Base-by-base conservation (phyloP, 2,797 vertebrate species). In the Synanceia verrucosa region DNA sequence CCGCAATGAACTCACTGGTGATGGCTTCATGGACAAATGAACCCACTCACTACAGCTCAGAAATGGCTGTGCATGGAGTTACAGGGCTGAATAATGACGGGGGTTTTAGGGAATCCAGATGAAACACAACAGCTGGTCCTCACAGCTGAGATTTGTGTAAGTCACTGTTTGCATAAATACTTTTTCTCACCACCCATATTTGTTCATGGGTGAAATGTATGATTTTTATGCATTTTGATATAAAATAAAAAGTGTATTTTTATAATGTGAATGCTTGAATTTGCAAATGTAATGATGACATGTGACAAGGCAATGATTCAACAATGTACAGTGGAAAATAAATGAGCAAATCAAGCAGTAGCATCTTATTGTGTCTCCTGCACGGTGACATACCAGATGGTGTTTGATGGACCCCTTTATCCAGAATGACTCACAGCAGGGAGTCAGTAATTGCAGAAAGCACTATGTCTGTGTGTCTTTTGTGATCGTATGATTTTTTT, bases 101-200 rank as follows among this genome's bases (percentile, higher is more conserved):
- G 34, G 44, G 51, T 46, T 74, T 79, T 46, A 68, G 1, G 21
- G 48, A 67, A 52, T 65, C 51, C 59, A 69, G 41, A 78, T 70
- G 58, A 47, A 83, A 70, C 36, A 70, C 61, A 78, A 72, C 78
- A 75, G 83, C 81, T 86, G 78, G 68, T 47, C 37, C 28, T 63
- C 33, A 58, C 56, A 48, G 47, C 52, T 53, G 46, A 68, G 50
- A 51, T 55, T 47, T 55, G 37, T 44, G 60, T 60, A 39, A 68
- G 24, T 46, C 21, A 1, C 28, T 21, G 28, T 59, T 66, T 29
- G n/a, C 31, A 36, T 62, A 51, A 63, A 47, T 51, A 56, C 51
- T 60, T 34, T 73, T 48, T 61, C 47, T 19, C 16, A 47, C 12
- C n/a, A 24, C 4, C 46, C 24, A 11, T 19, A n/a, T 62, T 28